These are phyloP conservation scores for Trichogramma evanescens DNA, from an alignment of 2,888 invertebrate species.

Conservation along the genomic window DNA sequence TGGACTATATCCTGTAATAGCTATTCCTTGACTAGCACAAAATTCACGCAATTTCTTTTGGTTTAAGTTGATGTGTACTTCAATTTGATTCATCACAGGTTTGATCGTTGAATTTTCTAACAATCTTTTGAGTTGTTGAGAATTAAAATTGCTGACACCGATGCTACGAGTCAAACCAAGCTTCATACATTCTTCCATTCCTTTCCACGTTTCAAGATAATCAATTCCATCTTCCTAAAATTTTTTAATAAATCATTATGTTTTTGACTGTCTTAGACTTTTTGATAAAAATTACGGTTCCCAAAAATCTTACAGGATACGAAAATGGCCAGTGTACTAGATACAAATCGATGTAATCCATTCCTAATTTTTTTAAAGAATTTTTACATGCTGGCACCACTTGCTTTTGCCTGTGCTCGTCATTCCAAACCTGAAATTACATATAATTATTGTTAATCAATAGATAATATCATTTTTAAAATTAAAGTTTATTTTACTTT, in stretches of 20 bases:
- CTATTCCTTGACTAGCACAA: constrained; percentile 59
- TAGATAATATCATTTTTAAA: neutral
- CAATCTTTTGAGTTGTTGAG: constrained; percentile 60
- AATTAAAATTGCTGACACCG: constrained; percentile 75
- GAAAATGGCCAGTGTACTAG: constrained; percentile 87
- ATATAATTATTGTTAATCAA: neutral
- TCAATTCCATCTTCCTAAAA: constrained; percentile 45
- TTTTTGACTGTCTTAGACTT: neutral
- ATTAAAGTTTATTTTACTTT: constrained; percentile 33
- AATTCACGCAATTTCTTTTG: constrained; percentile 64
- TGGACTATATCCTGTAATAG: constrained; percentile 67
- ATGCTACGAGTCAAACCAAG: constrained; percentile 61
- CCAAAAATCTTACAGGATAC: constrained; percentile 38
- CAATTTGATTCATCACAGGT: constrained; percentile 59
- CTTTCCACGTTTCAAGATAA: constrained; percentile 65
- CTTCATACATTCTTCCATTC: constrained; percentile 63
- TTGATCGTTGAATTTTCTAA: constrained; percentile 53
- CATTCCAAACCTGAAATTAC: constrained; percentile 51
- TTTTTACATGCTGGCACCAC: constrained; percentile 30
- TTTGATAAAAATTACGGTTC: neutral
- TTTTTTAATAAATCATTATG: constrained; percentile 3
- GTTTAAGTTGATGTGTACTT: constrained; percentile 61
- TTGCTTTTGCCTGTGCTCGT: constrained; percentile 51
- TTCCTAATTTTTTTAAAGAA: constrained; percentile 45
- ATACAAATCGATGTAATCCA: constrained; percentile 75